Evolutionary conservation across 2,113 vertebrate species (phyloP).

Genomic region (Talpa occidentalis): DNA sequence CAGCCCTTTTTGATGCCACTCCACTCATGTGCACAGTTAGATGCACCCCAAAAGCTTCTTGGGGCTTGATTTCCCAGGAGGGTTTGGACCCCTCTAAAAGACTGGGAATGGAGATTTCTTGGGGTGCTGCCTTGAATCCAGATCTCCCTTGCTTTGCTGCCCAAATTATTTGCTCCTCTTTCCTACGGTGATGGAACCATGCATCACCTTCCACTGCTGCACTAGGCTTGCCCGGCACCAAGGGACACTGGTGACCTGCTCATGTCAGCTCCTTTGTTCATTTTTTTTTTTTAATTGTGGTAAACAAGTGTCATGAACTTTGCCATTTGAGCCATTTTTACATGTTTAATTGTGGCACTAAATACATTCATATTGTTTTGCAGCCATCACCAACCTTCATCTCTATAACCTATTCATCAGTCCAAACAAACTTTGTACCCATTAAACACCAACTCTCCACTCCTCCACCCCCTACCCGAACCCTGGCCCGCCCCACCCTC

Average conservation of each 20-base stretch:
- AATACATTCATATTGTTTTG: neutral
- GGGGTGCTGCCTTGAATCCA: neutral
- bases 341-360: neutral
- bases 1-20: rapidly evolving
- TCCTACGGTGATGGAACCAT: neutral
- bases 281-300: neutral
- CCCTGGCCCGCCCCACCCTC: neutral
- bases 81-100: neutral
- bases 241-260: neutral
- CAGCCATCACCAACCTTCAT: no score
- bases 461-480: rapidly evolving
- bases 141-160: neutral
- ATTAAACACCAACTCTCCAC: rapidly evolving
- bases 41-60: no score
- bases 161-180: rapidly evolving
- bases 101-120: neutral
- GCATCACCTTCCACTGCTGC: rapidly evolving
- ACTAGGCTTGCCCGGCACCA: neutral
- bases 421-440: neutral
- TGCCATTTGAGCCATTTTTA: no score
- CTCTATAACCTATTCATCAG: neutral
- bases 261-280: neutral
- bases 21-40: rapidly evolving
- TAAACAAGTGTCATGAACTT: neutral
- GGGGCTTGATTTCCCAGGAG: neutral